A percentile compares a stretch with the other conserved stretches of the same genome.
Evolutionary conservation across 2,888 invertebrate species (phyloP).

Genomic region (Dicranocentrus wangi): DNA sequence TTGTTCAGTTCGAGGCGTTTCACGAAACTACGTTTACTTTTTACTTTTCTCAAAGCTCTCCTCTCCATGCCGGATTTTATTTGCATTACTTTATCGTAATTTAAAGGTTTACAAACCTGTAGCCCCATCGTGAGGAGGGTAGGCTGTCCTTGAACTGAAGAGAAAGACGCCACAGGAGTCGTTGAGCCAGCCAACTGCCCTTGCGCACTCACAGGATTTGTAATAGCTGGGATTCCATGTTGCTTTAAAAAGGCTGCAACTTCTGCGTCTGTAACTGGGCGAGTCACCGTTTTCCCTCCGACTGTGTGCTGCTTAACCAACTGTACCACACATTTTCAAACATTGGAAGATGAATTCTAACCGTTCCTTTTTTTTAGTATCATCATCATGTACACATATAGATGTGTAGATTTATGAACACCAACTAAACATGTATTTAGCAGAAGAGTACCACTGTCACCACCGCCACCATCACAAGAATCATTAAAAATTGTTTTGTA

Average conservation of each 20-base stretch:
- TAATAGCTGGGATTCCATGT: conserved; percentile 61
- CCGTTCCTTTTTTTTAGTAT: background rate
- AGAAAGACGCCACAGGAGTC: conserved; percentile 40
- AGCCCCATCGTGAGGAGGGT: conserved; percentile 59
- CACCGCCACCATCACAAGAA: too few species aligned
- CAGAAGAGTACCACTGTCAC: too few species aligned
- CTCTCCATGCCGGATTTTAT: too few species aligned
- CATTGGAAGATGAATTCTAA: background rate
- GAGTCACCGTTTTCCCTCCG: conserved; percentile 71
- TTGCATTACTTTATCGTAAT: too few species aligned
- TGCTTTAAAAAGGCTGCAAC: conserved; percentile 70
- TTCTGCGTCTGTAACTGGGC: conserved; percentile 71
- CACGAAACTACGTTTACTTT: too few species aligned
- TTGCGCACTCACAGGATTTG: conserved; percentile 41
- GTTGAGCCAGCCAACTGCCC: conserved; percentile 3
- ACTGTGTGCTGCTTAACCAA: conserved; percentile 72
- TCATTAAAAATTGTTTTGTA: too few species aligned
- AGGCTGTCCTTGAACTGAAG: conserved; percentile 43
- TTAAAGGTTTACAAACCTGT: conserved; percentile 68
- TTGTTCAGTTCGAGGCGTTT: too few species aligned
- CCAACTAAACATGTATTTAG: too few species aligned
- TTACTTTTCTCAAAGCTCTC: too few species aligned
- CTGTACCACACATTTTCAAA: conserved; percentile 54
- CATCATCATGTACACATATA: too few species aligned
- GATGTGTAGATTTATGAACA: too few species aligned